A percentile compares a stretch with the other conserved stretches of the same genome.
These are phyloP conservation scores for Enhydra lutris DNA, from an alignment of 2,113 vertebrate genomes.

Conservation along the genomic window DNA sequence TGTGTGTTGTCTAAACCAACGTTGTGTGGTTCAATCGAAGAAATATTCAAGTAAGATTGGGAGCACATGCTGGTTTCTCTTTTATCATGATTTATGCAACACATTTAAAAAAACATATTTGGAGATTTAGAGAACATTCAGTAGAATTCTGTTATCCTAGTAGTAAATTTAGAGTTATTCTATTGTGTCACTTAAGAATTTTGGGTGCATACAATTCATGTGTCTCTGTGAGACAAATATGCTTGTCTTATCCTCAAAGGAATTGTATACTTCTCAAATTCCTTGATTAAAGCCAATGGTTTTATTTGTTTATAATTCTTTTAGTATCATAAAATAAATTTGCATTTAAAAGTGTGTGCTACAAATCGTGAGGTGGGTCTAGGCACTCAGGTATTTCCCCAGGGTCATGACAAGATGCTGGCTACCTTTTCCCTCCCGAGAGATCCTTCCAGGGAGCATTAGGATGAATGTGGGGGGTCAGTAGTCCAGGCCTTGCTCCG, in stretches of 20 bases:
- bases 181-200: constrained; percentile 35
- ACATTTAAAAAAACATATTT: background rate
- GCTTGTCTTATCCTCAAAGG: background rate
- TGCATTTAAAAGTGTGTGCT: background rate
- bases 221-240: background rate
- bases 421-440: background rate
- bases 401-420: background rate
- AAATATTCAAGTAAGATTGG: constrained; percentile 7
- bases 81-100: constrained; percentile 30
- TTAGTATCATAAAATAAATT: background rate
- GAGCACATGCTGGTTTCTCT: constrained; percentile 25
- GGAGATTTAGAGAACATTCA: background rate
- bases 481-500: too few species aligned
- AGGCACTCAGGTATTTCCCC: background rate
- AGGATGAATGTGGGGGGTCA: background rate
- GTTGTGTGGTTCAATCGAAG: background rate
- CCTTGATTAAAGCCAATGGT: background rate
- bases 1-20: background rate
- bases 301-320: constrained; percentile 5
- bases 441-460: background rate
- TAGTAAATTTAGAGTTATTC: background rate
- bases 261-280: background rate
- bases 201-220: background rate
- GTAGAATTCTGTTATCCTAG: background rate
- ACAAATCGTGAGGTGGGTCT: background rate